Evolutionary conservation across 2,113 vertebrate genomes (phyloP).

Genomic region (Sturnira hondurensis): DNA sequence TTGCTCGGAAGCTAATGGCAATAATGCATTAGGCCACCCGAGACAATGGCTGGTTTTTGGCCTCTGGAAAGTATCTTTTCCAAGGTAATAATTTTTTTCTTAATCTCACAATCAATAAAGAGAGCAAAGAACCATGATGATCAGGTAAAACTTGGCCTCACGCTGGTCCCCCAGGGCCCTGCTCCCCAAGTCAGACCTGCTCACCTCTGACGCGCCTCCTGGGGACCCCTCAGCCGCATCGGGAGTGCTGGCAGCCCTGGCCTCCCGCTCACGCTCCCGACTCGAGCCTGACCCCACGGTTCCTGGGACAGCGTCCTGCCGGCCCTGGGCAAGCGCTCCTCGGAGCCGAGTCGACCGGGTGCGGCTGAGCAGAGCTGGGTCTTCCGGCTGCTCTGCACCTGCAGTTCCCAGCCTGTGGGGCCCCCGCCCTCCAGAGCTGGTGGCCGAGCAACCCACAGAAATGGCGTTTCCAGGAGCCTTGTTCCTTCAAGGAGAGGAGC

Average conservation of each 20-base stretch:
- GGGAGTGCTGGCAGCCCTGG: background rate
- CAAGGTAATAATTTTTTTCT: background rate
- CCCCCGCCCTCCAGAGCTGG: background rate
- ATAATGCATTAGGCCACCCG: background rate
- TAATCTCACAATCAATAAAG: background rate
- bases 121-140: background rate
- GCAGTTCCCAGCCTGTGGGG: background rate
- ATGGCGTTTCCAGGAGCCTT: rapidly evolving
- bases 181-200: background rate
- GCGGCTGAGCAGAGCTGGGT: background rate
- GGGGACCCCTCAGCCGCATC: rapidly evolving
- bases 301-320: too few species aligned
- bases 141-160: background rate
- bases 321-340: background rate
- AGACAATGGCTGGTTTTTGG: constrained; percentile 43
- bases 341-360: background rate
- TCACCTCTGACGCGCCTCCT: rapidly evolving
- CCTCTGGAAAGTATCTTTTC: background rate
- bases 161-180: background rate
- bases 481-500: background rate
- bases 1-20: background rate
- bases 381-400: background rate
- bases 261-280: rapidly evolving
- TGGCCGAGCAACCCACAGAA: background rate
- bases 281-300: background rate